Percentiles rank a stretch among this genome's conserved stretches.
Evolutionary conservation across 1,140 invertebrate species (phyloP).

Genomic region (Zaprionus ghesquierei): DNA sequence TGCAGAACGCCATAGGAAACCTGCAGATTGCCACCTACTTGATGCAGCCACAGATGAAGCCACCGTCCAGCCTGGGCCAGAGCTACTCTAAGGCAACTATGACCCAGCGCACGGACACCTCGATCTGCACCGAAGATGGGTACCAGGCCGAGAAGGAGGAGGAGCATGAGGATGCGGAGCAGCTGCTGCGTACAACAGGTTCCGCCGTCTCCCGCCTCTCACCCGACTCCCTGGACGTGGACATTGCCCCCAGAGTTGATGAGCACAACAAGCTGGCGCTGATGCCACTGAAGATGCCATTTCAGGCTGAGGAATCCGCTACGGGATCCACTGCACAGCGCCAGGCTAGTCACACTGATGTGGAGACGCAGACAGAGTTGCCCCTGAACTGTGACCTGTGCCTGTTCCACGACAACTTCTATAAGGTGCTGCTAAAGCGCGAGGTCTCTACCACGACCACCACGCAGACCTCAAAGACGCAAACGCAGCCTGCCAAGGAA

Average conservation of each 20-base stretch:
- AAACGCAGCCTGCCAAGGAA: conserved; percentile 60
- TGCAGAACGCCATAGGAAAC: conserved; percentile 78
- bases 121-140: conserved; percentile 72
- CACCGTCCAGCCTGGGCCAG: conserved; percentile 35
- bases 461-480: conserved; percentile 74
- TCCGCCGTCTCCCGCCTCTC: conserved; percentile 50
- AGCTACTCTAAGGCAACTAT: conserved; percentile 60
- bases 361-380: conserved; percentile 77
- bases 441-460: conserved; percentile 81
- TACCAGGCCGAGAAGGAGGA: conserved; percentile 70
- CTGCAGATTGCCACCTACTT: conserved; percentile 78
- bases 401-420: conserved; percentile 79
- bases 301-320: neutral
- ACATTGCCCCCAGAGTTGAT: conserved; percentile 1
- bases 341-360: conserved; percentile 43
- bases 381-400: conserved; percentile 77
- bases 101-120: conserved; percentile 71
- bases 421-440: conserved; percentile 75
- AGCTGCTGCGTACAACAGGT: conserved; percentile 12
- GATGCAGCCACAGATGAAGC: conserved; percentile 57
- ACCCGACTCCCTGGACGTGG: conserved; percentile 62
- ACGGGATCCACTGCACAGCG: neutral
- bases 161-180: conserved; percentile 39
- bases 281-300: conserved; percentile 54
- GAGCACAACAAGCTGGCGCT: conserved; percentile 59